These are phyloP conservation scores for Lamprologus ornatipinnis DNA, from an alignment of 2,113 vertebrate genomes.

Conservation along the genomic window DNA sequence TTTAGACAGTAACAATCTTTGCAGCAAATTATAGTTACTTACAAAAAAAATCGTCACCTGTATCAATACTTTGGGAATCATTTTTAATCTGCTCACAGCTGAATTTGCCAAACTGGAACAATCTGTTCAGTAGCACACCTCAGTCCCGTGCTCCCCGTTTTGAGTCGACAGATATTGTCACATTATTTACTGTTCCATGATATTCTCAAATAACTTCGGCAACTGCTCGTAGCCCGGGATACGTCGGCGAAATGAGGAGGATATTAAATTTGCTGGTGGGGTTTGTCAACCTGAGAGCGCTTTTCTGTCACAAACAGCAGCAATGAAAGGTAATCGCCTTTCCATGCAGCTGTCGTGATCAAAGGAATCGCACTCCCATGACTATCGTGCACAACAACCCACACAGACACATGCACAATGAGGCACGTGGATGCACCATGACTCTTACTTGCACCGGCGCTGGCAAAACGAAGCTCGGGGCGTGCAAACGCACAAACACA, in stretches of 20 bases:
- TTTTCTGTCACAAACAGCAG: slow-evolving; percentile 11
- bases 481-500: not conserved
- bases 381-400: slow-evolving; percentile 28
- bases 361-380: slow-evolving; percentile 43
- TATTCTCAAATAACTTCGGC: not conserved
- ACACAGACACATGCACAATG: slow-evolving; percentile 1
- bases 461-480: not conserved
- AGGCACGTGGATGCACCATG: not conserved
- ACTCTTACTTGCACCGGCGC: not conserved
- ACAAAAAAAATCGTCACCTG: not conserved
- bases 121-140: not conserved
- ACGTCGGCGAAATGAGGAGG: slow-evolving; percentile 7
- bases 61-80: not conserved
- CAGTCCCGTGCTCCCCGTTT: not conserved
- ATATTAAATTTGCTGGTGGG: slow-evolving; percentile 34
- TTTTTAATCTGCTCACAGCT: not conserved
- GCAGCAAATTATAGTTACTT: not conserved
- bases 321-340: slow-evolving; percentile 51
- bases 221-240: not conserved
- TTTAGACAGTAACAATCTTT: not conserved
- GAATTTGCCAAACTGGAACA: not conserved
- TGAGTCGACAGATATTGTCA: not conserved
- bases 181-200: not conserved
- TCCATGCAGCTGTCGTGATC: slow-evolving; percentile 49
- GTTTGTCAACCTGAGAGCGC: slow-evolving; percentile 39